phyloP scores from a whole-genome alignment of 35 echinoderm and acorn worm genomes.

The Amphiura filiformis region DNA sequence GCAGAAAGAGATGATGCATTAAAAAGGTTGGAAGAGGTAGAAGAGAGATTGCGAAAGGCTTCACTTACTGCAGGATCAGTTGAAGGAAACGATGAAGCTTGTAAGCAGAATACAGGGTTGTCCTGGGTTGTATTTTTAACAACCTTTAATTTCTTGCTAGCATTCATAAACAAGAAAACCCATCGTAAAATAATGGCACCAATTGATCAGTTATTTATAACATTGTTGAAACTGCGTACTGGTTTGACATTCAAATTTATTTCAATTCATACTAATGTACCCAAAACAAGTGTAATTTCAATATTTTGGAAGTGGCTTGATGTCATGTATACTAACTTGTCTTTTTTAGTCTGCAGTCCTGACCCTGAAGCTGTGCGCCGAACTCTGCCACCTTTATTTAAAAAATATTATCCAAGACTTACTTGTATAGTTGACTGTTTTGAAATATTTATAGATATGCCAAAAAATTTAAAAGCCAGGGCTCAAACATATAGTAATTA shows the following conservation, averaged over 20 bases:
- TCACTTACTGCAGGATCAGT: background rate
- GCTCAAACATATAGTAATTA: slow-evolving; percentile 50
- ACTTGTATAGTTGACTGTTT: slow-evolving; percentile 43
- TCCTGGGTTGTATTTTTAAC: background rate
- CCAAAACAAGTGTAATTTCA: too few species aligned
- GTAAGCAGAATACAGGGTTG: background rate
- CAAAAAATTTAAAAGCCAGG: slow-evolving; percentile 36
- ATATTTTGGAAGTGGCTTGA: slow-evolving; percentile 23
- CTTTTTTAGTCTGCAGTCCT: background rate
- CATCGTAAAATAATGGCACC: background rate
- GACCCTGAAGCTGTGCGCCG: slow-evolving; percentile 21
- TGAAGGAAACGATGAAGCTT: background rate
- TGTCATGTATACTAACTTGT: background rate
- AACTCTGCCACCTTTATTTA: slow-evolving; percentile 40
- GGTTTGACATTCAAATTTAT: background rate
- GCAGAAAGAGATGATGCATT: background rate
- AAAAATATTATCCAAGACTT: background rate
- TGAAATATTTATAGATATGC: slow-evolving; percentile 48
- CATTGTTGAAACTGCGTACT: background rate
- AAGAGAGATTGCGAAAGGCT: background rate
- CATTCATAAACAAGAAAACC: background rate
- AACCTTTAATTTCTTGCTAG: background rate
- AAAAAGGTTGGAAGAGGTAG: background rate
- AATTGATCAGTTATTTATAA: background rate
- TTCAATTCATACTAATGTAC: background rate